Conservation (phyloP, 1,140 invertebrate genomes). For the Cephus cinctus region DNA sequence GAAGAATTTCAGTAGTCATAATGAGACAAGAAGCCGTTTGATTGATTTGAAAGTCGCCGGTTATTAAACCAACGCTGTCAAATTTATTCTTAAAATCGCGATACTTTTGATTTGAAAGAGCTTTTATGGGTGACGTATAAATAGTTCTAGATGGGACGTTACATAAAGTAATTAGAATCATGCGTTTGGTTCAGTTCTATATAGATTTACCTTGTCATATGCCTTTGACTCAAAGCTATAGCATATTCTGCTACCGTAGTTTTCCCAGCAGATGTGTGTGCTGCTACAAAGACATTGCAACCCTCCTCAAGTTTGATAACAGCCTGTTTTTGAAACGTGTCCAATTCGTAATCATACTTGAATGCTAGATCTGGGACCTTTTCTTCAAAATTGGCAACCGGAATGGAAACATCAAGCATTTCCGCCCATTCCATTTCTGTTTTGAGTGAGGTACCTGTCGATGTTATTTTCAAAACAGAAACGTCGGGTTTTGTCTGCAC, state of each 20-base stretch:
- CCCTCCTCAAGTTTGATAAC: slow-evolving; percentile 92
- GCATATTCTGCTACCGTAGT: slow-evolving; percentile 99
- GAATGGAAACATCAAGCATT: slow-evolving; percentile 75
- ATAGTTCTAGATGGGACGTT: slow-evolving; percentile 68
- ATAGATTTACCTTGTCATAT: slow-evolving; percentile 77
- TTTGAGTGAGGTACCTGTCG: slow-evolving; percentile 27
- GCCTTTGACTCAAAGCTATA: slow-evolving; percentile 87
- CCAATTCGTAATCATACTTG: slow-evolving; percentile 90
- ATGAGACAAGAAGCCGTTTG: slow-evolving; percentile 92
- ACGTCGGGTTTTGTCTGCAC: slow-evolving; percentile 45
- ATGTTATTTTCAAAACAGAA: slow-evolving; percentile 58
- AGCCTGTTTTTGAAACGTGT: slow-evolving; percentile 96
- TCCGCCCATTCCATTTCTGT: slow-evolving; percentile 78
- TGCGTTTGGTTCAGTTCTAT: neutral
- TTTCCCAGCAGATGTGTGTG: slow-evolving; percentile 98
- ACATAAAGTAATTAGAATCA: too few species aligned
- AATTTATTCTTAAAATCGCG: slow-evolving; percentile 93
- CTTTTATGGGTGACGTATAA: slow-evolving; percentile 99
- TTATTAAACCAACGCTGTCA: slow-evolving; percentile 91
- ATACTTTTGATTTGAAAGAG: slow-evolving; percentile 99
- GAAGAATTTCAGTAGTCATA: slow-evolving; percentile 99
- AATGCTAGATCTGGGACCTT: slow-evolving; percentile 83
- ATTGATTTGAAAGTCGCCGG: slow-evolving; percentile 96
- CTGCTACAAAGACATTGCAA: slow-evolving; percentile 96
- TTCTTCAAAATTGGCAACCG: slow-evolving; percentile 80